Base-by-base conservation (phyloP, 2,888 invertebrate genomes). In the Ennomos erosarius region DNA sequence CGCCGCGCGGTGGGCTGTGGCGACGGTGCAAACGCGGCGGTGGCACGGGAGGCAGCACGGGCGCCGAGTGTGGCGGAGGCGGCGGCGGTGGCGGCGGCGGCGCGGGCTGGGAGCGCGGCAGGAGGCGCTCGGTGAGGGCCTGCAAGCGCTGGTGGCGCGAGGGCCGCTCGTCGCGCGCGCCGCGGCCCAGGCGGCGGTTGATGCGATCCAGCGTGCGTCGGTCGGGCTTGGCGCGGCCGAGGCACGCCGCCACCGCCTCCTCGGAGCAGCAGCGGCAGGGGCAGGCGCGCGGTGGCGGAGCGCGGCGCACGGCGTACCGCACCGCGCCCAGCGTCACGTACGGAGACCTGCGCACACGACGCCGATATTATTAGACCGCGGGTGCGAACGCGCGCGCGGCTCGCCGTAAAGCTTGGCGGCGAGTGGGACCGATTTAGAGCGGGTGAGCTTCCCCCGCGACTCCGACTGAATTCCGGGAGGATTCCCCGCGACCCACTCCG, bases 181-280 rank as follows among this genome's bases (percentile, higher is more conserved):
- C 87, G 84, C 89, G 88, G 84, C 94, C 95, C 93, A 96, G 95
- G 85, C 96, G 95, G 88, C 95, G 96, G 83, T 96, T 96, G 88
- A 96, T 93, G 75, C 96, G 96, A 93, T 97, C 97, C 95, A 96
- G 95, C 85, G 95, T 95, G 94, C 95, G 94, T 88, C 89, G 87
- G 79, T 90, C 90, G 75, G 89, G 89, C 84, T 86, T 84, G 78
- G 87, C 88, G 85, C 90, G 91, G 82, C 87, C 88, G 78, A 89
- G 88, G 87, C 91, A 91, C 83, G 89, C 90, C 82, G 90, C 90
- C 82, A 88, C 84, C 86, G 88, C 91, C 87, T 91, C 92, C 85
- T 91, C 92, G 85, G 90, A 92, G 90, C 89, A 91, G 88, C 90
- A 91, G 86, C 91, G 92, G 89, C 93, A 91, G 73, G 90, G 88